Conservation (phyloP, 2,888 invertebrate species). For the Tigriopus californicus region DNA sequence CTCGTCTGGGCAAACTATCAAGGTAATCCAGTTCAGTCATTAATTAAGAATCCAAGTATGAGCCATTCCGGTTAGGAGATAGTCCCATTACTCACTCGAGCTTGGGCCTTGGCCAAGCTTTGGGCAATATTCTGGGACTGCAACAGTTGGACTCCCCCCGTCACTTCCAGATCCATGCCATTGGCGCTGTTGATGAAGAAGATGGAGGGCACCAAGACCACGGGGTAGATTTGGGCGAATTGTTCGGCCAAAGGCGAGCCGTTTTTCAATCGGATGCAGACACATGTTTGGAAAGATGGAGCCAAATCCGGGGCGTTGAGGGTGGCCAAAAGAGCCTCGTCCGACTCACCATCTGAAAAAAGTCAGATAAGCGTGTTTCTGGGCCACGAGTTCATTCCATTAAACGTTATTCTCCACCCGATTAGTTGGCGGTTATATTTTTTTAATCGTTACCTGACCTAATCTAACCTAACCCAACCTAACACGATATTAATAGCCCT, state of each 20-base stretch:
- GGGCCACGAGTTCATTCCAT: neutral
- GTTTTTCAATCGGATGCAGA: neutral
- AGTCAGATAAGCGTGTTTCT: neutral
- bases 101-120: neutral
- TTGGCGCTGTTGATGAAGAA: slow-evolving; percentile 2
- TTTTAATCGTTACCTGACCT: too few species aligned
- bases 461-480: too few species aligned
- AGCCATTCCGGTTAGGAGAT: too few species aligned
- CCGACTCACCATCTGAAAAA: neutral
- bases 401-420: neutral
- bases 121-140: neutral
- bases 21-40: too few species aligned
- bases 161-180: neutral
- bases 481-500: too few species aligned
- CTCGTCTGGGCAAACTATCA: too few species aligned
- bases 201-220: slow-evolving; percentile 1
- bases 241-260: neutral
- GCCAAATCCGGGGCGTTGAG: neutral
- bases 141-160: neutral
- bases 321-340: neutral
- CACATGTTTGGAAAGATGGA: neutral
- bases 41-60: too few species aligned
- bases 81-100: neutral
- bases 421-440: too few species aligned
- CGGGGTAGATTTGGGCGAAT: slow-evolving; percentile 4